A percentile compares a stretch with the other conserved stretches of the same genome.
Evolutionary conservation across 2,888 invertebrate species (phyloP).

Genomic region (Uropetala carovei): DNA sequence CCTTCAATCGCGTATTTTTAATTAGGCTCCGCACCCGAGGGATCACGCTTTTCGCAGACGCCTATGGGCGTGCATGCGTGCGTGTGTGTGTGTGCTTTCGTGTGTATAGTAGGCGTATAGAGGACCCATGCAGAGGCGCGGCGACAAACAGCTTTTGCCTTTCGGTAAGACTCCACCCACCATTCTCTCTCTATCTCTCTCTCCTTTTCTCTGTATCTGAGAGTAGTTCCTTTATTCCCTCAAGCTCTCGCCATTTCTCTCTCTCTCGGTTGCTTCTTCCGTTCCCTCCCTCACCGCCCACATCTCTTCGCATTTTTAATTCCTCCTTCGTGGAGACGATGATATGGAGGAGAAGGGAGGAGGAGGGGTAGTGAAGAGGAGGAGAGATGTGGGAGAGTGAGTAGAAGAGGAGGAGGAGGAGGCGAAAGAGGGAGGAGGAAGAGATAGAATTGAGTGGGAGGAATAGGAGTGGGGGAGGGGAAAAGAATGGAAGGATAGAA

Average conservation of each 20-base stretch:
- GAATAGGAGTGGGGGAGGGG: neutral
- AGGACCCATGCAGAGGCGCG: neutral
- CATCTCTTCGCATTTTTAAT: too few relatives aligned
- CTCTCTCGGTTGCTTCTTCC: too few relatives aligned
- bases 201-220: neutral
- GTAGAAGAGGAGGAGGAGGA: neutral
- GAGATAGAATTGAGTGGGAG: neutral
- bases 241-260: too few relatives aligned
- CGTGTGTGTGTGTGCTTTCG: neutral
- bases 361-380: neutral
- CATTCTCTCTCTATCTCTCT: neutral
- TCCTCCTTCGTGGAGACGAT: neutral
- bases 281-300: too few relatives aligned
- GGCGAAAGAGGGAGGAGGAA: neutral
- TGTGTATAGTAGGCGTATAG: neutral
- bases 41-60: neutral
- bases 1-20: neutral
- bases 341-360: neutral
- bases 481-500: neutral
- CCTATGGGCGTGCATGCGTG: constrained; percentile 4
- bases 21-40: neutral
- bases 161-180: neutral
- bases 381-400: neutral
- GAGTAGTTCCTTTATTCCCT: neutral
- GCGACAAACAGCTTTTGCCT: neutral